Conservation (phyloP, 2,888 invertebrate genomes). For the Sphaerophoria rueppellii region DNA sequence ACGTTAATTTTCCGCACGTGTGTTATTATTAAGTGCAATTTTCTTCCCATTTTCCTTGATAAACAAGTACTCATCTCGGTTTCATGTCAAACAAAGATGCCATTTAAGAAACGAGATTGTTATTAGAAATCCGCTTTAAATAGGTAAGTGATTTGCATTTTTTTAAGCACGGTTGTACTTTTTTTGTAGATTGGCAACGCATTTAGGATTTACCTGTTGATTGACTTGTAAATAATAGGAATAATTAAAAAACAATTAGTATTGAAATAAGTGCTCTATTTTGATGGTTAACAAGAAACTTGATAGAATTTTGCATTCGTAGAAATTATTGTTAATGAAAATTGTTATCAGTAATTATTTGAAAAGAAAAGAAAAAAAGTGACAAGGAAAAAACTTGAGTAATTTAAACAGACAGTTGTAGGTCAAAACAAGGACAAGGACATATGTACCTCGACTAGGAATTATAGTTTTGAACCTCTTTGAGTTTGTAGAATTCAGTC, state of each 20-base stretch:
- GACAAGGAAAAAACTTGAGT: no score
- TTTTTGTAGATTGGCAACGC: slow-evolving; percentile 14
- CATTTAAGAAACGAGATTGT: slow-evolving; percentile 11
- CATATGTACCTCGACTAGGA: no score
- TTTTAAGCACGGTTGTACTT: slow-evolving; percentile 23
- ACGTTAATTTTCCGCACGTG: slow-evolving; percentile 17
- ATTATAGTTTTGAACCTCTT: no score
- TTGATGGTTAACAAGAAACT: not conserved
- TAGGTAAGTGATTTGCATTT: slow-evolving; percentile 49
- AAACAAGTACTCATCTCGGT: not conserved
- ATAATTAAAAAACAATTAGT: slow-evolving; percentile 44
- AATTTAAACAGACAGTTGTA: no score
- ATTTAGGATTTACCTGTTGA: not conserved
- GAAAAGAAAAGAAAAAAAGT: no score
- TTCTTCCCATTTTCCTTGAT: not conserved
- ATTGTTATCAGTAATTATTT: not conserved
- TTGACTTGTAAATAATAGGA: not conserved
- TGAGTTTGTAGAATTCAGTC: no score
- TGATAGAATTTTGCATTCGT: not conserved
- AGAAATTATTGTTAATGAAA: not conserved
- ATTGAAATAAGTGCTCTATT: slow-evolving; percentile 35
- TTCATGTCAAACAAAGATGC: slow-evolving; percentile 13
- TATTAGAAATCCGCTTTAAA: slow-evolving; percentile 16
- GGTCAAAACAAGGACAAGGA: no score
- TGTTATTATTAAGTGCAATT: slow-evolving; percentile 3